Base-by-base conservation (phyloP, 2,888 invertebrate genomes). In the Xanthia togata region DNA sequence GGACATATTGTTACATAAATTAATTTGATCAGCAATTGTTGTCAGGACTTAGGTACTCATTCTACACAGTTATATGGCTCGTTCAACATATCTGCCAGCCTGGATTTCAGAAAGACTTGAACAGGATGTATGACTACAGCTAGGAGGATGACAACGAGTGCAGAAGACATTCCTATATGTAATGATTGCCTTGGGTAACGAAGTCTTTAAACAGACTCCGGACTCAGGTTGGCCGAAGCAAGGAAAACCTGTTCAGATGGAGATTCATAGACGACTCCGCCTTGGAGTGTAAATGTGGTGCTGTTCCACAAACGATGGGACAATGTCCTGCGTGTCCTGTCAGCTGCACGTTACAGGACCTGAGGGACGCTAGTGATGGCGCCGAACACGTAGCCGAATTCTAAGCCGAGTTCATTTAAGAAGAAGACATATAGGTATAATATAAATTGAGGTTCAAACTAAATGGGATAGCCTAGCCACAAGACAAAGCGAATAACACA, bases 1-100 rank as follows among this genome's bases (percentile, higher is more conserved):
- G 70, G 60, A 70, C 68, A 64, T 14, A 31, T 20, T 55, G 62
- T n/a, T 44, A 31, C 31, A 63, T 62, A 35, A 23, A 63, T 41
- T 47, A n/a, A 73, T 53, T 41, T 59, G 14, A 20, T 78, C 47
- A 67, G 47, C 44, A 47, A 38, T 38, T 4, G 14, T 31, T 17
- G n/a, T 17, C 63, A 38, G 9, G 38, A 35, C 31, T 60, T 14
- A 23, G 14, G 23, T 35, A 62, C 62, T n/a, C 23, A 38, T 14
- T 63, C 23, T n/a, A 38, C 23, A 35, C 31, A 57, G 8, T 26
- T 35, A 0, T 8, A 41, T 11, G 41, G 11, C 6, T 20, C 26
- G 20, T 26, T 41, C 11, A 20, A 20, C 26, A 26, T 12, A 65
- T 12, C 65, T 44, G 44, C 20, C 20, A 5, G 26, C 4, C 12